Conservation (phyloP, 2,888 invertebrate genomes). For the Argynnis bischoffii region DNA sequence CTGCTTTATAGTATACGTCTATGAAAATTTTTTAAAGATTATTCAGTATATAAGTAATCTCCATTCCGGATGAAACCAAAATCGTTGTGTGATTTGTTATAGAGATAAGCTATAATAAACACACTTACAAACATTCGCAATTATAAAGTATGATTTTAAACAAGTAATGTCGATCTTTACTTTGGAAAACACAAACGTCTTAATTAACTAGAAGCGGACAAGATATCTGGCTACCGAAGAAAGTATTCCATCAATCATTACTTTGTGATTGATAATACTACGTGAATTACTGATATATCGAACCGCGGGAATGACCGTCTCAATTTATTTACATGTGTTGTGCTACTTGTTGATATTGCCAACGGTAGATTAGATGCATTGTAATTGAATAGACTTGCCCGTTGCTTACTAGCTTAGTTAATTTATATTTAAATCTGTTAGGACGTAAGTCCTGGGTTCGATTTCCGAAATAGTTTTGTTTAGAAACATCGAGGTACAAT, state of each 20-base stretch:
- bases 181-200: slow-evolving; percentile 47
- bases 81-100: too few relatives aligned
- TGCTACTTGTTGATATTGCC: slow-evolving; percentile 77
- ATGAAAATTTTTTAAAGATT: too few relatives aligned
- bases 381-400: slow-evolving; percentile 22
- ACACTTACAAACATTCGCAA: too few relatives aligned
- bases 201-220: slow-evolving; percentile 78
- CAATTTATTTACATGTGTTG: slow-evolving; percentile 81
- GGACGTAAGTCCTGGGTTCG: too few relatives aligned
- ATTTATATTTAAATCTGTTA: neutral
- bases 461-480: too few relatives aligned
- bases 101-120: too few relatives aligned
- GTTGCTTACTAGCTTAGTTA: too few relatives aligned
- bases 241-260: slow-evolving; percentile 78
- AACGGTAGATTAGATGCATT: slow-evolving; percentile 54
- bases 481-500: too few relatives aligned
- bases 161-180: neutral
- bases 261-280: slow-evolving; percentile 78
- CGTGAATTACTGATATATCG: slow-evolving; percentile 80
- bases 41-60: too few relatives aligned
- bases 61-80: too few relatives aligned
- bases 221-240: slow-evolving; percentile 78
- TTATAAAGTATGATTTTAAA: too few relatives aligned
- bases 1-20: too few relatives aligned
- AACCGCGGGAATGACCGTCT: slow-evolving; percentile 70